These are phyloP conservation scores for Allobates femoralis DNA, from an alignment of 2,797 vertebrate species.

Conservation along the genomic window DNA sequence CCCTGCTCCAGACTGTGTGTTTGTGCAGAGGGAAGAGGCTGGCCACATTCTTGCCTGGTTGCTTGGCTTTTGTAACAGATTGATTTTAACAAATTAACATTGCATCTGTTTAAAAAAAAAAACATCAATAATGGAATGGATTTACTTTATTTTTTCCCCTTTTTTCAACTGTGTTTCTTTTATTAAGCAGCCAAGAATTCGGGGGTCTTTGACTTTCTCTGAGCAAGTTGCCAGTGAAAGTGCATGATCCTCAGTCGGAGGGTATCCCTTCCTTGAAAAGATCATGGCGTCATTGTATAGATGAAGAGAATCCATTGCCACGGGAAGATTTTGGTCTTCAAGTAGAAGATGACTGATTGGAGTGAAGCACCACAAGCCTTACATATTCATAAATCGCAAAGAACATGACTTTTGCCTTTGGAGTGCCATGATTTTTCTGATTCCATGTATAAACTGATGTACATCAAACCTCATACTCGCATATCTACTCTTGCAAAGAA, in stretches of 20 bases:
- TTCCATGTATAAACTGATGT: slow-evolving; percentile 39
- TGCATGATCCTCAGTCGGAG: slow-evolving; percentile 66
- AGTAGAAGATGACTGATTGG: slow-evolving; percentile 49
- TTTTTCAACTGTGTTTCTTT: slow-evolving; percentile 73
- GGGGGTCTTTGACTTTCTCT: slow-evolving; percentile 87
- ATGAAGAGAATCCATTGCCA: slow-evolving; percentile 51
- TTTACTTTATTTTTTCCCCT: slow-evolving; percentile 39
- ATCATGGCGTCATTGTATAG: slow-evolving; percentile 65
- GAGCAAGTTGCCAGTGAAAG: slow-evolving; percentile 74
- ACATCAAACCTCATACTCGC: slow-evolving; percentile 28
- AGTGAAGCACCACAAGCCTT: slow-evolving; percentile 60
- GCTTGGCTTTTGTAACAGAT: slow-evolving; percentile 62
- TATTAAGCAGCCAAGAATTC: slow-evolving; percentile 85
- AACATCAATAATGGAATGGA: slow-evolving; percentile 21
- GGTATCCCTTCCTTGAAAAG: slow-evolving; percentile 64
- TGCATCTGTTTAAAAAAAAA: slow-evolving; percentile 49
- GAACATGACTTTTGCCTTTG: slow-evolving; percentile 42
- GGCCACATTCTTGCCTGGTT: slow-evolving; percentile 54
- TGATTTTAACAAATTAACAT: slow-evolving; percentile 64
- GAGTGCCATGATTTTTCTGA: slow-evolving; percentile 50
- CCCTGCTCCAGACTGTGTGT: slow-evolving; percentile 55
- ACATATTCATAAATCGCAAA: slow-evolving; percentile 49
- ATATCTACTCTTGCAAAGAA: slow-evolving; percentile 17
- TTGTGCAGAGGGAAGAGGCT: slow-evolving; percentile 56
- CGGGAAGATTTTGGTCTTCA: slow-evolving; percentile 52